Evolutionary conservation across 2,113 vertebrate genomes (phyloP), one percentile per base, ranked within the genome.

Genomic region (Malurus elegans): DNA sequence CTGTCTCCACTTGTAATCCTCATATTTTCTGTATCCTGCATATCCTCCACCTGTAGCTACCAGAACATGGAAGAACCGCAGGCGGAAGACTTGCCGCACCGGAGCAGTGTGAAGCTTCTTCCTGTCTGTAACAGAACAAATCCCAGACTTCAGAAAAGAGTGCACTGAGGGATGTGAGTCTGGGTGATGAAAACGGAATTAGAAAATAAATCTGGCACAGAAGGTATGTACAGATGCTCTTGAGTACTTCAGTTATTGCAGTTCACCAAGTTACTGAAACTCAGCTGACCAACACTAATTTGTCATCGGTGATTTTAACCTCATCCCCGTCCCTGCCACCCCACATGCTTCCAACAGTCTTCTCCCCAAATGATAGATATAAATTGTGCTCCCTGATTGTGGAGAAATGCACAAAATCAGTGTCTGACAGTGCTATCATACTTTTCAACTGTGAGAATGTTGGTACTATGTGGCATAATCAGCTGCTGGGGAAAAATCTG

Each of bases 1-100:
- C 92, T 98, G 82, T 20, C 91, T 95, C 60, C 98, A 90, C 91
- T 96, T 98, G 93, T 99, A 98, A 44, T 95, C 97, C 38, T 98
- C 98, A 10, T 99, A 99, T 83, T 98, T 98, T 81, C 95, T 98
- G 95, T 98, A 99, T 24, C 98, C 98, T 19, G 96, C 92, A 79
- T 98, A 99, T 44, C 98, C 98, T 2, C 98, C 97, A 7, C 98
- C 98, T 4, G 98, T 97, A 25, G 95, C 97, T 62, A 99, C 79
- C n/a, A 99, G 90, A 58, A 99, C 28, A 12, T 98, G 97, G 76
- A 99, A 86, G 14, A 98, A 98, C n/a, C 98, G 98, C 51, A 99
- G 53, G 54, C 97, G 97, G 78, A 97, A 96, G 32, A 85, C 95
- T 64, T 97, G 87, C 4, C 97, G 95, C 58, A 96, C 67, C 0